These are phyloP conservation scores for Penaeus chinensis DNA, from an alignment of 1,140 invertebrate genomes.

Conservation along the genomic window DNA sequence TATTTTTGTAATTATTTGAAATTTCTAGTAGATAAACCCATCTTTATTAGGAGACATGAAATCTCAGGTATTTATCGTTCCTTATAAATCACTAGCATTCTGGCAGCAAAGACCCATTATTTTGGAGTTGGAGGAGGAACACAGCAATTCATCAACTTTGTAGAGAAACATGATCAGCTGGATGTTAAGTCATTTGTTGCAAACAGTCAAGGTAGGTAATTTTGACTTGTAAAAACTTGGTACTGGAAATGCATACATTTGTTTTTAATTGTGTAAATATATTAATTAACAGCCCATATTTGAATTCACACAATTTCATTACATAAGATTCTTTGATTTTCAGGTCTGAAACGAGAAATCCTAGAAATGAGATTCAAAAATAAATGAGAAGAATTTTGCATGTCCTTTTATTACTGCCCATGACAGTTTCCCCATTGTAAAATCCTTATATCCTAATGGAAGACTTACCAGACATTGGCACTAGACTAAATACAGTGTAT, in stretches of 20 bases:
- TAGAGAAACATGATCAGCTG: slow-evolving; percentile 19
- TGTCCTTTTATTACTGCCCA: neutral
- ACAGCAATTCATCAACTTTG: slow-evolving; percentile 54
- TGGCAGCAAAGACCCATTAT: slow-evolving; percentile 88
- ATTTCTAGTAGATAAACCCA: no score
- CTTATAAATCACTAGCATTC: slow-evolving; percentile 69
- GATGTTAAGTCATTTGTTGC: neutral
- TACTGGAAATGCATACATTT: no score
- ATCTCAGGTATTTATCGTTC: neutral
- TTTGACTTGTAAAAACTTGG: neutral
- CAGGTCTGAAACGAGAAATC: slow-evolving; percentile 71
- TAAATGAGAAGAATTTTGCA: slow-evolving; percentile 47
- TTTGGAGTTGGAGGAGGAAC: slow-evolving; percentile 90
- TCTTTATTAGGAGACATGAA: neutral
- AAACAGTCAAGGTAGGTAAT: slow-evolving; percentile 25
- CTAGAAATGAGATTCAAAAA: slow-evolving; percentile 67
- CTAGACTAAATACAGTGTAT: no score
- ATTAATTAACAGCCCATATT: no score
- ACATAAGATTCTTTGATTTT: slow-evolving; percentile 63
- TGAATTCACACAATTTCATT: no score
- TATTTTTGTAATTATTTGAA: no score
- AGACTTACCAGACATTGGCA: no score
- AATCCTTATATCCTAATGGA: neutral
- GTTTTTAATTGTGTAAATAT: no score
- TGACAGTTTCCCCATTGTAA: neutral